Conservation (phyloP, 1,140 invertebrate genomes). For the Chironomus tepperi region DNA sequence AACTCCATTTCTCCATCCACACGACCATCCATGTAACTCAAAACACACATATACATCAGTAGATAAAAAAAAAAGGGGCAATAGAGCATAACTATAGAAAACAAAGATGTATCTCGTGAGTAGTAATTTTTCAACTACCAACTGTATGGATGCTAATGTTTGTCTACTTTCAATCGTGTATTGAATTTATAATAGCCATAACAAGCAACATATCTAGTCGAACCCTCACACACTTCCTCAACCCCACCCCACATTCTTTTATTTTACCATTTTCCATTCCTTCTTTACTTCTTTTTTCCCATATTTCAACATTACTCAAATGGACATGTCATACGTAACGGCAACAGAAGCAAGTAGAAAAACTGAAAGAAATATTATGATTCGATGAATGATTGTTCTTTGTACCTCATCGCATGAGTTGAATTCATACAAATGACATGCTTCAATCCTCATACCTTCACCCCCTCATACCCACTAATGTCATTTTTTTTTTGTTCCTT, state of each 20-base stretch:
- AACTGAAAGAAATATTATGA: background rate
- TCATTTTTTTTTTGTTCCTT: too few species aligned
- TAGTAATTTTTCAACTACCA: background rate
- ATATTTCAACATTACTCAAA: background rate
- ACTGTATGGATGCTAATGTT: conserved; percentile 1
- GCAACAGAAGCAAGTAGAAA: background rate
- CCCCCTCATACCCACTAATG: background rate
- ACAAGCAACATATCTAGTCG: background rate
- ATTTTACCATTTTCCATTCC: too few species aligned
- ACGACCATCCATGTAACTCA: too few species aligned
- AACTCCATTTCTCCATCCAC: too few species aligned
- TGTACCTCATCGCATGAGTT: background rate
- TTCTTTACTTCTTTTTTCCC: too few species aligned
- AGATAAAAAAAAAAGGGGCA: too few species aligned
- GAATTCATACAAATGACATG: conserved; percentile 16
- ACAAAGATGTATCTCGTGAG: background rate
- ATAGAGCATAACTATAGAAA: too few species aligned
- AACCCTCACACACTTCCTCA: too few species aligned
- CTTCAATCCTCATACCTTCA: background rate
- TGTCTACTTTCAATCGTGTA: conserved; percentile 19
- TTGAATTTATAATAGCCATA: conserved; percentile 17
- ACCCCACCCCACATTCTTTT: too few species aligned
- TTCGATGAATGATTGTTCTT: conserved; percentile 22
- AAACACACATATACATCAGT: too few species aligned
- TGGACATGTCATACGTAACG: background rate